phyloP scores from a whole-genome alignment of 2,888 invertebrate species.

The Diachrysia chrysitis region DNA sequence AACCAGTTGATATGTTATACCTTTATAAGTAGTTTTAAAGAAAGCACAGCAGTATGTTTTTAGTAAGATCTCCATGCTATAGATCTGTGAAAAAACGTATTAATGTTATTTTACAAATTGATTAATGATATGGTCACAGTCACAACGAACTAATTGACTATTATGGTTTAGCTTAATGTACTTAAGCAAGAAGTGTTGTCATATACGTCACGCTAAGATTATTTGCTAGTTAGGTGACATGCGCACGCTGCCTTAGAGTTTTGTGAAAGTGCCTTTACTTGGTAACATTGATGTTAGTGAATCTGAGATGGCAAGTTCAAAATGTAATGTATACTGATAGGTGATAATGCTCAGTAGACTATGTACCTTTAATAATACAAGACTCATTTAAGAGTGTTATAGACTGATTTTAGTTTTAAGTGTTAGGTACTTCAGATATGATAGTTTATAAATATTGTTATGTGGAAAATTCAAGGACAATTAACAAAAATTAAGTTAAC shows the following conservation, averaged over 20 bases:
- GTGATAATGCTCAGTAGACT: conserved; percentile 78
- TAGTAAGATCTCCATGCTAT: conserved; percentile 9
- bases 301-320: conserved; percentile 37
- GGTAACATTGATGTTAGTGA: conserved; percentile 38
- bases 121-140: conserved; percentile 18
- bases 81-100: conserved; percentile 27
- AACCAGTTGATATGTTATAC: conserved; percentile 19
- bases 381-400: conserved; percentile 84
- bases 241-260: conserved; percentile 35
- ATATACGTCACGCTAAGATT: not conserved
- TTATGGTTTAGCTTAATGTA: conserved; percentile 3
- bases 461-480: conserved; percentile 59
- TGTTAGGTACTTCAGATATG: conserved; percentile 78
- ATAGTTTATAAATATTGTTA: conserved; percentile 73
- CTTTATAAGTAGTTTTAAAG: conserved; percentile 16
- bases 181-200: not conserved
- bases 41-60: conserved; percentile 31
- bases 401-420: conserved; percentile 87
- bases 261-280: conserved; percentile 57
- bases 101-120: conserved; percentile 8
- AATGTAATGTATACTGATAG: conserved; percentile 59
- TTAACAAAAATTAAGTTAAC: conserved; percentile 53
- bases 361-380: conserved; percentile 66
- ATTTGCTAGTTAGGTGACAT: conserved; percentile 1
- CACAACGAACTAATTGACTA: conserved; percentile 10